Conservation (phyloP, 2,797 vertebrate species). For the Galago senegalensis region DNA sequence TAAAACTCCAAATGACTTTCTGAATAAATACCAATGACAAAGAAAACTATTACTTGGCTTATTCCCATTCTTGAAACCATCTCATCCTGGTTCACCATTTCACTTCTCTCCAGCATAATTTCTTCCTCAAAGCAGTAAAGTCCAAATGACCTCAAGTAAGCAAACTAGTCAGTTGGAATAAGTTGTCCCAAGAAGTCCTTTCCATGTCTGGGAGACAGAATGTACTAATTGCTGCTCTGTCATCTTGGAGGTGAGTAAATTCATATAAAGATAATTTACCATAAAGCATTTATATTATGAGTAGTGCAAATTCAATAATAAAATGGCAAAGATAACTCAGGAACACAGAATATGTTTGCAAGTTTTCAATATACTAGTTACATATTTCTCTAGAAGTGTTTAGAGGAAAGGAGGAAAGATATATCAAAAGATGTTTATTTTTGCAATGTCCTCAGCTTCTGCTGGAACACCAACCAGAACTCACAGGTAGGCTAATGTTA, state of each 20-base stretch:
- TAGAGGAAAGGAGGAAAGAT: not conserved
- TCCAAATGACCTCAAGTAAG: not conserved
- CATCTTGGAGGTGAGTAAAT: not conserved
- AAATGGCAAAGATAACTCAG: not conserved
- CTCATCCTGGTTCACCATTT: not conserved
- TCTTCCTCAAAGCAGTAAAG: constrained; percentile 40
- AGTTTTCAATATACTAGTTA: not conserved
- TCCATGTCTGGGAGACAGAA: not conserved
- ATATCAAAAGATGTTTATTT: not conserved
- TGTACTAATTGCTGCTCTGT: not conserved
- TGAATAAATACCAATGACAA: constrained; percentile 61
- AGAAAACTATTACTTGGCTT: constrained; percentile 30
- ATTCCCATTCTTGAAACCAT: constrained; percentile 39
- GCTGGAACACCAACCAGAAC: not conserved
- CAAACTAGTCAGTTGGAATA: constrained; percentile 19
- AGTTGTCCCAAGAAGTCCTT: not conserved
- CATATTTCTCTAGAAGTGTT: not conserved
- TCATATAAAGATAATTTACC: not conserved
- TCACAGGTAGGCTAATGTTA: not conserved
- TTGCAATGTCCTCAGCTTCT: not conserved
- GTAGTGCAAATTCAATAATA: not conserved
- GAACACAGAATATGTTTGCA: not conserved
- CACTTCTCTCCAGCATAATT: constrained; percentile 37
- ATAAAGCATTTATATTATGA: not conserved
- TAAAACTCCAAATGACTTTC: constrained; percentile 42